These are phyloP conservation scores for Steatocranus sp. DNA, from an alignment of 2,797 vertebrate genomes.

Conservation along the genomic window DNA sequence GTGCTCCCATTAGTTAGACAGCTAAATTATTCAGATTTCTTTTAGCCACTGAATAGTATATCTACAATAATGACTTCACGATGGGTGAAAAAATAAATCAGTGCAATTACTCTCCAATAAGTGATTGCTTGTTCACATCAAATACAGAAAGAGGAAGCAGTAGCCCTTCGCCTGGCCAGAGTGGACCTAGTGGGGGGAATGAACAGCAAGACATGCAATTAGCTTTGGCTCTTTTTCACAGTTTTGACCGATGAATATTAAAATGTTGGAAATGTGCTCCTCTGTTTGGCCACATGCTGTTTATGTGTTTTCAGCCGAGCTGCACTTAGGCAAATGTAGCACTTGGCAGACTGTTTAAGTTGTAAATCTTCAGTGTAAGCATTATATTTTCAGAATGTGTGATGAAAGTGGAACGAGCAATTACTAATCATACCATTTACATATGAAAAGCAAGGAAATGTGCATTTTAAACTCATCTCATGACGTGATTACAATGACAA, in stretches of 20 bases:
- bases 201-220: slow-evolving; percentile 27
- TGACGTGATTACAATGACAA: background rate
- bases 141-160: slow-evolving; percentile 16
- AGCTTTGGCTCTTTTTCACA: slow-evolving; percentile 19
- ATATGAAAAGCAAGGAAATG: slow-evolving; percentile 15
- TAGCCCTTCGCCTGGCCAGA: background rate
- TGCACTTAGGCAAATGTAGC: slow-evolving; percentile 1
- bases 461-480: slow-evolving; percentile 12
- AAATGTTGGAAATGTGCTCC: background rate
- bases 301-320: slow-evolving; percentile 34
- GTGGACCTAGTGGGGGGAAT: background rate
- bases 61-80: slow-evolving; percentile 17
- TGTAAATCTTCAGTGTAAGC: slow-evolving; percentile 30
- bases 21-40: slow-evolving; percentile 39
- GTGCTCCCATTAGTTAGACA: slow-evolving; percentile 11
- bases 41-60: slow-evolving; percentile 9
- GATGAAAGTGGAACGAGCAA: slow-evolving; percentile 8
- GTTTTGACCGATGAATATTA: slow-evolving; percentile 8
- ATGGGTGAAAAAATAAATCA: slow-evolving; percentile 29
- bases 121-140: slow-evolving; percentile 39
- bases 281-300: slow-evolving; percentile 12
- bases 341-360: slow-evolving; percentile 3
- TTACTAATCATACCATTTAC: slow-evolving; percentile 15
- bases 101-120: slow-evolving; percentile 34
- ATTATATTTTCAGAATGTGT: slow-evolving; percentile 11